Evolutionary conservation across 2,113 vertebrate species (phyloP).

Genomic region (Miniopterus natalensis): DNA sequence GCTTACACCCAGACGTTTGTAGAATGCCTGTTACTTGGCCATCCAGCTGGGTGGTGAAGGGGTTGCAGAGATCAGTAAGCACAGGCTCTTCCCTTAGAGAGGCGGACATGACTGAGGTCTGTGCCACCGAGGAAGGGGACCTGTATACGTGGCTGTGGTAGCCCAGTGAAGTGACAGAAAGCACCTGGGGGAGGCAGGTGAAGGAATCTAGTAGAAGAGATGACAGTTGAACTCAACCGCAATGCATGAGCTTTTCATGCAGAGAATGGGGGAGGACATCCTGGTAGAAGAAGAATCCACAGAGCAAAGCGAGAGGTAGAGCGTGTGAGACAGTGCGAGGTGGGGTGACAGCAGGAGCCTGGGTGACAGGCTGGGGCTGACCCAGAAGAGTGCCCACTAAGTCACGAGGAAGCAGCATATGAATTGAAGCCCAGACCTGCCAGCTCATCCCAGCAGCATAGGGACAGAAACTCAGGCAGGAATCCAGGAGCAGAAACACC

Average conservation of each 20-base stretch:
- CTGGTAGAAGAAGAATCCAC: background rate
- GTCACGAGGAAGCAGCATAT: too few species aligned
- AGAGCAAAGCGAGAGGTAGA: rapidly evolving
- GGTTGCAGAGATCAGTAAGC: background rate
- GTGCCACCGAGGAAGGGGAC: background rate
- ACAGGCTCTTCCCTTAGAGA: background rate
- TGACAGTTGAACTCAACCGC: too few species aligned
- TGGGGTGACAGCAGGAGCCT: too few species aligned
- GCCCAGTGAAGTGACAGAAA: background rate
- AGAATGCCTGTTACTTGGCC: rapidly evolving
- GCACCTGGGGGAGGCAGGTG: background rate
- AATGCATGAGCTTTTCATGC: background rate
- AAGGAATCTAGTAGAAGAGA: background rate
- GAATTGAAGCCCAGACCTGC: too few species aligned
- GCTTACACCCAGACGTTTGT: too few species aligned
- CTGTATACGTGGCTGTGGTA: too few species aligned
- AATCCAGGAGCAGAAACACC: too few species aligned
- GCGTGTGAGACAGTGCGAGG: rapidly evolving
- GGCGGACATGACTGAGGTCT: background rate
- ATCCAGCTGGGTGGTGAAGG: background rate
- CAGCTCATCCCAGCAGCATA: too few species aligned
- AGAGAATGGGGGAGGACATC: background rate
- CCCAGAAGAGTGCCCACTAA: too few species aligned
- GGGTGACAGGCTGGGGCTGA: too few species aligned
- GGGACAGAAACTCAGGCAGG: too few species aligned